A percentile compares a stretch with the other conserved stretches of the same genome.
phyloP scores from a whole-genome alignment of 2,797 vertebrate genomes.

The Gambusia yucatana region DNA sequence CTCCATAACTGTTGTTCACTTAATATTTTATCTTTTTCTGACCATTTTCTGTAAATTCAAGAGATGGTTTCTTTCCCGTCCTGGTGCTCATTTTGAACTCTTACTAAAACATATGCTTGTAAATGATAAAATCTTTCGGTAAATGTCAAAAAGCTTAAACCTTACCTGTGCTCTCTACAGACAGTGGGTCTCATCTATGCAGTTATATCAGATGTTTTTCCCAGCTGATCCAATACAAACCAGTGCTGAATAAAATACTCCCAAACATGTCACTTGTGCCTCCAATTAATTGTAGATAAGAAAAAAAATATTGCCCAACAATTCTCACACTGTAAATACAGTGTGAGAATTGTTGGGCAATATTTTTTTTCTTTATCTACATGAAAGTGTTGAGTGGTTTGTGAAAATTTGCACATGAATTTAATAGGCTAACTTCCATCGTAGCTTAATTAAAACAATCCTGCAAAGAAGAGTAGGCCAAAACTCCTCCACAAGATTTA shows the following conservation, averaged over 20 bases:
- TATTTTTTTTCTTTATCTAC: no score
- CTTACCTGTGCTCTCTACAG: neutral
- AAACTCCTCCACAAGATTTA: neutral
- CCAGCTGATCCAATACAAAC: neutral
- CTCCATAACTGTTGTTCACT: neutral
- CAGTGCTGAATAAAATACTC: neutral
- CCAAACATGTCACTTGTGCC: neutral
- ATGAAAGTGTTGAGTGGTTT: neutral
- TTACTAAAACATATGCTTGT: neutral
- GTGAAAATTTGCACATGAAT: neutral
- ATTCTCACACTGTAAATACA: no score
- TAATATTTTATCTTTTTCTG: neutral
- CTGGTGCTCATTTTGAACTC: neutral
- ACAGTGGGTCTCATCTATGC: neutral
- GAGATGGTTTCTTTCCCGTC: neutral
- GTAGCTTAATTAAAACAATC: neutral
- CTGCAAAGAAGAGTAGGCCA: neutral
- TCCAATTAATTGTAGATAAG: neutral
- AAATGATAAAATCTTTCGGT: neutral
- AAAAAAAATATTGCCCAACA: no score
- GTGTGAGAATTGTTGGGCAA: no score
- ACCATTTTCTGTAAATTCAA: neutral
- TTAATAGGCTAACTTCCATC: neutral
- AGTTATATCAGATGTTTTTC: neutral
- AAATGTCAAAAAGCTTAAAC: neutral